Percentiles rank a stretch among this genome's conserved stretches.
phyloP scores from a whole-genome alignment of 2,113 vertebrate genomes.

The Tonatia bakeri region DNA sequence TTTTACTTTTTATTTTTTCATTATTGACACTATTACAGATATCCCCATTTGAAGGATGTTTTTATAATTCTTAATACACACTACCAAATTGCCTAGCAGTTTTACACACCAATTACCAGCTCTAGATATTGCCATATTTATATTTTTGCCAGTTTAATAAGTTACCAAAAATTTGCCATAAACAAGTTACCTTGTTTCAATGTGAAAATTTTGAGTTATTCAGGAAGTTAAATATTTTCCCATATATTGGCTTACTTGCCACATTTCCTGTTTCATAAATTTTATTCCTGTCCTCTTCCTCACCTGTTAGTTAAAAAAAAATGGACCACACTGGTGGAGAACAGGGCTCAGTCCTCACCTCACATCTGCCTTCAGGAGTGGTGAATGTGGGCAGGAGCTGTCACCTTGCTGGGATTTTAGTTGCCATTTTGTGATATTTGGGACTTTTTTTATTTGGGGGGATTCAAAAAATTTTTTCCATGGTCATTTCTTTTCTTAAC shows the following conservation, averaged over 20 bases:
- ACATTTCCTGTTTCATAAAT: neutral
- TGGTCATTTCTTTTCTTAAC: neutral
- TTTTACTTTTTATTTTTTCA: neutral
- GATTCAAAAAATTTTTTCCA: neutral
- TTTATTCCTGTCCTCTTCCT: neutral
- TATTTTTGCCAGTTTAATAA: neutral
- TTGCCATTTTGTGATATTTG: neutral
- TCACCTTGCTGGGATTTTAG: neutral
- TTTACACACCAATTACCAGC: neutral
- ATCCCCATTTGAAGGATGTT: neutral
- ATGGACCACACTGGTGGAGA: neutral
- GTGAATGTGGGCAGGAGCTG: neutral
- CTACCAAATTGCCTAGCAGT: neutral
- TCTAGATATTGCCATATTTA: neutral
- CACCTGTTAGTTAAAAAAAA: neutral
- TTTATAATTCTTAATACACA: neutral
- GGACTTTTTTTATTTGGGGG: neutral
- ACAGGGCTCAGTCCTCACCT: neutral
- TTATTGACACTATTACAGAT: too few relatives aligned
- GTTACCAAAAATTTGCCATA: neutral
- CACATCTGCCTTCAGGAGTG: neutral
- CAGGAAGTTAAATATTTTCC: neutral
- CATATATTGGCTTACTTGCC: neutral
- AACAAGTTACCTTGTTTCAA: neutral
- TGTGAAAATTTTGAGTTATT: neutral